phyloP scores from a whole-genome alignment of 1,140 invertebrate species.

The Argopecten irradians region DNA sequence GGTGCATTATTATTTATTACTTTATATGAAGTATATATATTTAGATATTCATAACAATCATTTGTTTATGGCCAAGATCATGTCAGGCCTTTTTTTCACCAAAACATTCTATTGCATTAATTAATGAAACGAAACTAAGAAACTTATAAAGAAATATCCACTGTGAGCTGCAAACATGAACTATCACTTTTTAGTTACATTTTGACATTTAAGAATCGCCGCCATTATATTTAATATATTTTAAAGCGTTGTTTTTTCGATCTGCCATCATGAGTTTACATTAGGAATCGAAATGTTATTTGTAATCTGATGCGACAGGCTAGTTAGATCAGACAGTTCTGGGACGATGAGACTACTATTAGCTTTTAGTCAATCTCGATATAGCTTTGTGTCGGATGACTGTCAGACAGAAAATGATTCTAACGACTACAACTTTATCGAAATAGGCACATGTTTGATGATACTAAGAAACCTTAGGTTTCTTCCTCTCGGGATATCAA shows the following conservation, averaged over 20 bases:
- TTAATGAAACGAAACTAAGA: too few relatives aligned
- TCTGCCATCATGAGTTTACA: background rate
- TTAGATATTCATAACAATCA: too few relatives aligned
- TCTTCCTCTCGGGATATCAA: background rate
- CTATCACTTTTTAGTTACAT: background rate
- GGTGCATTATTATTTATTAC: too few relatives aligned
- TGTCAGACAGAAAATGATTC: background rate
- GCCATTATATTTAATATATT: background rate
- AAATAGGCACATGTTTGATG: background rate
- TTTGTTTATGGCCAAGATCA: too few relatives aligned
- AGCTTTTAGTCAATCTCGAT: background rate
- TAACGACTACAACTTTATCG: background rate
- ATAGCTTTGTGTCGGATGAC: background rate
- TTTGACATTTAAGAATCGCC: background rate
- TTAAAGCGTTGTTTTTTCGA: background rate
- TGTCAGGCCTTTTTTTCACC: too few relatives aligned
- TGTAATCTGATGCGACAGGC: background rate
- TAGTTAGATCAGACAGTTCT: background rate
- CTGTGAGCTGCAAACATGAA: too few relatives aligned
- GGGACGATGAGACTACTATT: background rate
- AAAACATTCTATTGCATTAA: too few relatives aligned
- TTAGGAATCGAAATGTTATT: background rate
- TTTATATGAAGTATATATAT: too few relatives aligned
- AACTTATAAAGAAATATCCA: too few relatives aligned
- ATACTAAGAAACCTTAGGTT: background rate